Conservation (phyloP, 2,113 vertebrate species). For the Opisthocomus hoazin region DNA sequence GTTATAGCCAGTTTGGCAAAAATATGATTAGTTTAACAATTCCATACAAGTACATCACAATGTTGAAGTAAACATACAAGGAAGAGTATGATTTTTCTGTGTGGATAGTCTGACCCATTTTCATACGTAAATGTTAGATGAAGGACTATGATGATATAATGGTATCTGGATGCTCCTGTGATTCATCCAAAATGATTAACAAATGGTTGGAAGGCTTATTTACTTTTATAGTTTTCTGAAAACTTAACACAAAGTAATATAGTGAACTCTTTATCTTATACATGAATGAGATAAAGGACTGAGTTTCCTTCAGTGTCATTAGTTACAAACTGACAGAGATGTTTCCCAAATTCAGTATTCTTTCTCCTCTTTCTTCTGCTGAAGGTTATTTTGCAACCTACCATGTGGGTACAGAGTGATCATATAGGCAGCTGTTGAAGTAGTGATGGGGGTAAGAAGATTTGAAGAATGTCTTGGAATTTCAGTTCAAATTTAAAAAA, state of each 20-base stretch:
- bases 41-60: conserved; percentile 76
- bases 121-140: neutral
- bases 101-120: conserved; percentile 34
- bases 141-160: conserved; percentile 8
- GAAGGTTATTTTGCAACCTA: neutral
- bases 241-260: neutral
- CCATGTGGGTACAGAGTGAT: neutral
- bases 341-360: neutral
- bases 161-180: neutral
- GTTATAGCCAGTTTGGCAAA: conserved; percentile 68
- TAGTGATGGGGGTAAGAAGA: neutral
- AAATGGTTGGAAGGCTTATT: neutral
- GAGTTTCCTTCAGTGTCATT: neutral
- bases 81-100: conserved; percentile 11
- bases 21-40: conserved; percentile 72
- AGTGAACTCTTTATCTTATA: neutral
- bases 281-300: neutral
- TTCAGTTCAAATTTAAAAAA: neutral
- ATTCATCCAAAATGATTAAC: neutral
- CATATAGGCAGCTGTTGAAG: neutral
- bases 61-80: conserved; percentile 55
- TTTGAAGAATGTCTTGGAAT: neutral
- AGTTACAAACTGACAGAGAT: neutral
- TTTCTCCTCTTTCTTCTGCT: neutral
- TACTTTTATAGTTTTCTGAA: neutral